A percentile compares a stretch with the other conserved stretches of the same genome.
phyloP scores from a whole-genome alignment of 2,113 vertebrate genomes.

The Epinephelus cyanopodus region DNA sequence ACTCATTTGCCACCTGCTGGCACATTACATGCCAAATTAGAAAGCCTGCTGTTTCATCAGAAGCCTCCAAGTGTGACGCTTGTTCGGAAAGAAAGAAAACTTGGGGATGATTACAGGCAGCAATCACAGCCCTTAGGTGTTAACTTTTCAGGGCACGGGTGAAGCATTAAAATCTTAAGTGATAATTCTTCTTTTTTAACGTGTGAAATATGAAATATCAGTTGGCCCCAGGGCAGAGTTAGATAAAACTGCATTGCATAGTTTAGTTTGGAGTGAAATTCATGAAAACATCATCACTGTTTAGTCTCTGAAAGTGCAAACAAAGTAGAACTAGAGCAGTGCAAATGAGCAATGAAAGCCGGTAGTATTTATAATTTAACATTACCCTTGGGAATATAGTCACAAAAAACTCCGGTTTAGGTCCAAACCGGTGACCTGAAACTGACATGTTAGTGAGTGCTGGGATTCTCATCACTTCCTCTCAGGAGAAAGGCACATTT shows the following conservation, averaged over 20 bases:
- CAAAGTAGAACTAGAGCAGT: not conserved
- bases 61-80: slow-evolving; percentile 43
- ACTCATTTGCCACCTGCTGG: slow-evolving; percentile 77
- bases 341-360: not conserved
- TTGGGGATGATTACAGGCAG: slow-evolving; percentile 49
- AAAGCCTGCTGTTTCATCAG: slow-evolving; percentile 73
- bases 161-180: slow-evolving; percentile 50
- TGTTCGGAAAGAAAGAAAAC: slow-evolving; percentile 53
- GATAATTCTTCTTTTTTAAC: slow-evolving; percentile 27
- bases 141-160: slow-evolving; percentile 21
- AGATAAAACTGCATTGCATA: slow-evolving; percentile 26
- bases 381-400: not conserved
- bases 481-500: slow-evolving; percentile 55
- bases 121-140: slow-evolving; percentile 54
- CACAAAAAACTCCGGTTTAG: not conserved
- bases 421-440: slow-evolving; percentile 35
- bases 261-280: slow-evolving; percentile 25
- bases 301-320: slow-evolving; percentile 18
- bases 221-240: slow-evolving; percentile 26
- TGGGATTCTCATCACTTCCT: slow-evolving; percentile 51
- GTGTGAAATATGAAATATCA: slow-evolving; percentile 30
- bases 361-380: not conserved
- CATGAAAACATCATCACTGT: slow-evolving; percentile 20
- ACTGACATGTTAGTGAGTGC: slow-evolving; percentile 43
- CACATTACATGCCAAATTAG: slow-evolving; percentile 77